Evolutionary conservation across 2,888 invertebrate genomes (phyloP), one percentile per base, ranked within the genome.

Genomic region (Pseudoips prasinana): DNA sequence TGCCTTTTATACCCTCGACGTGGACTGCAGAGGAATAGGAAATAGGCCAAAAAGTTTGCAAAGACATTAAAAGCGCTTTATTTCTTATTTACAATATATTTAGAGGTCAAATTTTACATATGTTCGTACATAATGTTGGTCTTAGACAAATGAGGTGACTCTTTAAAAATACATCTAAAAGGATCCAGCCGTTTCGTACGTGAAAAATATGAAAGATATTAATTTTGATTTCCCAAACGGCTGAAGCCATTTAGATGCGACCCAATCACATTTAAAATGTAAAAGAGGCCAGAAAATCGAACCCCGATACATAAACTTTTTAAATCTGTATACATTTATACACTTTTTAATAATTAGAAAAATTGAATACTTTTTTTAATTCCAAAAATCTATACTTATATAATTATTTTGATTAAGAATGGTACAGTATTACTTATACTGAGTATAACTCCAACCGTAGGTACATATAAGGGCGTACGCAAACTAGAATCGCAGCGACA

Each of bases 61-160:
- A 28, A 8, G 49, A 47, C 46, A 45, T 39, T 47, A 49, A 47
- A 47, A 47, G 46, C 46, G 14, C 14, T 14, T 39, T 45, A 22
- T 14, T 48, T 54, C 33, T 44, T 54, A 45, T 55, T 34, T 54
- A 50, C 44, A 46, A 37, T 54, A 46, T 39, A 42, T 49, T 50
- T 36, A 39, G 39, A 29, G 39, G 34, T 49, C 33, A 31, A 46
- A 35, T 39, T 24, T 41, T 38, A 49, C 39, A 48, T 25, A 14
- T 5, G 30, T 33, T 40, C 35, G 31, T 47, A 45, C 28, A 28
- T 24, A 39, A n/a, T 48, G 41, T 53, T 52, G 52, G 37, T 53
- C 54, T 44, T 33, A 46, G 32, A 25, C 39, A 26, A 7, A 29
- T 23, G 41, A 41, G 34, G 36, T 36, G 20, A 32, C 34, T 37